These are phyloP conservation scores for Felis chaus DNA, from an alignment of 2,113 vertebrate species.

Conservation along the genomic window DNA sequence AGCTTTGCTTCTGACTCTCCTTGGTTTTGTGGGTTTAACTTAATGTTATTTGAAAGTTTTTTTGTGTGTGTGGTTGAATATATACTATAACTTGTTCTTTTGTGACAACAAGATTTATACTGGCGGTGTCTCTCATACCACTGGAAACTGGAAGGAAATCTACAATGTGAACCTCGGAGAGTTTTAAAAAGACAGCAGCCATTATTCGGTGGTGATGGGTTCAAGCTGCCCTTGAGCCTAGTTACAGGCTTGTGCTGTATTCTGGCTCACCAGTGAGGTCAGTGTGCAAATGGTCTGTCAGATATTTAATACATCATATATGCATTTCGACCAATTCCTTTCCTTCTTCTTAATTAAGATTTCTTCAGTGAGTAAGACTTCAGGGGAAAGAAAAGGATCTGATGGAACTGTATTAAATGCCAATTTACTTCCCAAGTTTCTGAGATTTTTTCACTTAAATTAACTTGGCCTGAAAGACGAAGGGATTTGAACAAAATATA, in stretches of 20 bases:
- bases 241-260: conserved; percentile 53
- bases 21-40: conserved; percentile 86
- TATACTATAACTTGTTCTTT: conserved; percentile 89
- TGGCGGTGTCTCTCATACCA: conserved; percentile 87
- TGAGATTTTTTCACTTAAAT: conserved; percentile 40
- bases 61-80: conserved; percentile 86
- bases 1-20: conserved; percentile 80
- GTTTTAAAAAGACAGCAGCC: conserved; percentile 83
- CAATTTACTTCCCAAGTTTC: conserved; percentile 49
- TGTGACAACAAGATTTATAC: conserved; percentile 89
- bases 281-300: conserved; percentile 19
- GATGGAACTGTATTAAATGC: conserved; percentile 62
- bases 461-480: conserved; percentile 59
- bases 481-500: conserved; percentile 61
- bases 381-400: conserved; percentile 21
- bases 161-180: conserved; percentile 78
- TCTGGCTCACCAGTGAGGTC: conserved; percentile 51
- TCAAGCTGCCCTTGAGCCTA: conserved; percentile 48
- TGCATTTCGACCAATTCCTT: background rate
- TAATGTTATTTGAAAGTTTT: conserved; percentile 87
- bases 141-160: conserved; percentile 88
- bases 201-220: conserved; percentile 58
- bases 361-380: conserved; percentile 40
- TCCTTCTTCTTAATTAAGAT: conserved; percentile 55
- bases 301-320: conserved; percentile 48